These are phyloP conservation scores for Saguinus imperator DNA, from an alignment of 2,113 vertebrate genomes.

Conservation along the genomic window DNA sequence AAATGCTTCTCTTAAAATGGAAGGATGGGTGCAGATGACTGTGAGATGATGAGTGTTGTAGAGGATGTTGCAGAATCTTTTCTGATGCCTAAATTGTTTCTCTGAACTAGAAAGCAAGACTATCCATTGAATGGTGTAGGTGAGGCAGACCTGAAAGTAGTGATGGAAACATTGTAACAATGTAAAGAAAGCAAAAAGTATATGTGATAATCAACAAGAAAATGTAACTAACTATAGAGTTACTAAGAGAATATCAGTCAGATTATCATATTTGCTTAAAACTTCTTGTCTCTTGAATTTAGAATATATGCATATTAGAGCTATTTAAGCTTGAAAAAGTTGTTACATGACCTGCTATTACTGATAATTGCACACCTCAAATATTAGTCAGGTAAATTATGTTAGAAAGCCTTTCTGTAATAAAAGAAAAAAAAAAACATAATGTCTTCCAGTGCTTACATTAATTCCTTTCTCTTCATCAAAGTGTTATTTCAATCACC, in stretches of 20 bases:
- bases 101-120: background rate
- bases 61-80: background rate
- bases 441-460: background rate
- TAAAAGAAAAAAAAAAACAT: background rate
- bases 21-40: background rate
- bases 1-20: background rate
- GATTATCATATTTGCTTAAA: background rate
- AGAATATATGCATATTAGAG: background rate
- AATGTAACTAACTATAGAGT: background rate
- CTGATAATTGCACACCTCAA: background rate
- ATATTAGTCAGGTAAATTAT: conserved; percentile 21
- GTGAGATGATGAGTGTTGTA: background rate
- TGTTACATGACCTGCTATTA: background rate
- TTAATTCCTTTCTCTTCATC: background rate
- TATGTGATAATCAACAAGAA: background rate
- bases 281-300: background rate
- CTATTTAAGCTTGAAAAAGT: background rate
- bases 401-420: background rate
- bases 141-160: background rate
- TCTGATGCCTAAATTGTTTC: background rate
- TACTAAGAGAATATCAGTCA: background rate
- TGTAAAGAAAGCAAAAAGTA: background rate
- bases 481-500: background rate
- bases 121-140: background rate
- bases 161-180: background rate